Conservation (phyloP, 2,888 invertebrate genomes). For the Onchidella celtica region DNA sequence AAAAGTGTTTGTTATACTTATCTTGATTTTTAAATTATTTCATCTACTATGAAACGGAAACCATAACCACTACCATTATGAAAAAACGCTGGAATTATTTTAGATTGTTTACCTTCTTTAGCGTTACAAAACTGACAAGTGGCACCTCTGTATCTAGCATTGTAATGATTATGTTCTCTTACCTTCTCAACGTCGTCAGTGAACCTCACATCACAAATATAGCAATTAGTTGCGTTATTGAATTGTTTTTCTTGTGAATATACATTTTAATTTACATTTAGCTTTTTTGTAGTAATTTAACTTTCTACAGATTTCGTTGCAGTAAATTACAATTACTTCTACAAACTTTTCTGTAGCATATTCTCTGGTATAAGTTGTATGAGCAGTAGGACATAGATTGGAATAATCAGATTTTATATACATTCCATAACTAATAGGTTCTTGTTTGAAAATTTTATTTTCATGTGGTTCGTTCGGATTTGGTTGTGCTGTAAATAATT, state of each 20-base stretch:
- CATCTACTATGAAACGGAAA: slow-evolving; percentile 51
- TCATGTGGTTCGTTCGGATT: not conserved
- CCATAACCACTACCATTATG: slow-evolving; percentile 52
- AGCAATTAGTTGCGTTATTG: not conserved
- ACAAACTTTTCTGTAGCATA: slow-evolving; percentile 12
- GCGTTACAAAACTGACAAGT: slow-evolving; percentile 51
- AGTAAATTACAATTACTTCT: not conserved
- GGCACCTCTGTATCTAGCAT: slow-evolving; percentile 18
- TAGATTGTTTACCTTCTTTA: slow-evolving; percentile 49
- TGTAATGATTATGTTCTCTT: slow-evolving; percentile 33
- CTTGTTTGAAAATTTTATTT: slow-evolving; percentile 21
- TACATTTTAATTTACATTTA: not conserved
- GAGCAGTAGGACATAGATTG: not conserved
- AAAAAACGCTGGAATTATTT: slow-evolving; percentile 50
- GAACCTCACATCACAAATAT: not conserved
- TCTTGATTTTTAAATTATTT: slow-evolving; percentile 43
- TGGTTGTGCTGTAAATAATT: not conserved
- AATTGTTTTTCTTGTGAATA: not conserved
- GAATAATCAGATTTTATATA: slow-evolving; percentile 30
- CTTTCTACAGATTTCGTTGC: not conserved
- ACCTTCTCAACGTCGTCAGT: not conserved
- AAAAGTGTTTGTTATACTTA: slow-evolving; percentile 30
- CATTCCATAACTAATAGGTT: slow-evolving; percentile 11
- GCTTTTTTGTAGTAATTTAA: not conserved
- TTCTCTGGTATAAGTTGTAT: not conserved